A percentile compares a stretch with the other conserved stretches of the same genome.
These are phyloP conservation scores for Lepilemur ruficaudatus DNA, from an alignment of 2,797 vertebrate species.

Conservation along the genomic window DNA sequence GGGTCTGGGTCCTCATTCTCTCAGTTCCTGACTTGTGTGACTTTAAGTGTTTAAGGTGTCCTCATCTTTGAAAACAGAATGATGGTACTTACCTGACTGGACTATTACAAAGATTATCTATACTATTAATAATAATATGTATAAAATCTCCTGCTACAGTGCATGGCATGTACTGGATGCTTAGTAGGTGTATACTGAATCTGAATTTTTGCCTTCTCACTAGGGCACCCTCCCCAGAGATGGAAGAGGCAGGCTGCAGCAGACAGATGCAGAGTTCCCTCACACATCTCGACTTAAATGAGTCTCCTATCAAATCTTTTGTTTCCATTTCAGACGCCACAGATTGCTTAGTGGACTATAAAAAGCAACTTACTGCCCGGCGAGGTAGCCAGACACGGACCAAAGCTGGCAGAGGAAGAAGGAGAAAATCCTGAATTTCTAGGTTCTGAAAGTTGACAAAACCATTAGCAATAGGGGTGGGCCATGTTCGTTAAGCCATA, in stretches of 20 bases:
- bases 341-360: slow-evolving; percentile 88
- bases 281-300: slow-evolving; percentile 60
- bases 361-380: slow-evolving; percentile 75
- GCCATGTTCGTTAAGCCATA: slow-evolving; percentile 3
- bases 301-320: slow-evolving; percentile 86
- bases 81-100: neutral
- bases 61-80: neutral
- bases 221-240: slow-evolving; percentile 50
- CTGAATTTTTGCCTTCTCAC: neutral
- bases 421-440: slow-evolving; percentile 81
- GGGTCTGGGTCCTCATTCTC: neutral
- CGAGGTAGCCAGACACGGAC: slow-evolving; percentile 73
- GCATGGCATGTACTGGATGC: neutral
- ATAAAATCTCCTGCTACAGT: neutral
- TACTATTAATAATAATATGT: slow-evolving; percentile 14
- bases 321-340: slow-evolving; percentile 87
- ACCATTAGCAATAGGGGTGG: neutral
- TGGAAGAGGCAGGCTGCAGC: slow-evolving; percentile 52
- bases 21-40: neutral
- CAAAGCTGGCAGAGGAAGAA: slow-evolving; percentile 81
- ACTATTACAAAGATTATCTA: neutral
- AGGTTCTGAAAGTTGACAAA: neutral
- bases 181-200: slow-evolving; percentile 33
- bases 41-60: neutral
- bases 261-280: slow-evolving; percentile 34